Base-by-base conservation (phyloP, 1,140 invertebrate genomes). In the Anoplophora glabripennis region DNA sequence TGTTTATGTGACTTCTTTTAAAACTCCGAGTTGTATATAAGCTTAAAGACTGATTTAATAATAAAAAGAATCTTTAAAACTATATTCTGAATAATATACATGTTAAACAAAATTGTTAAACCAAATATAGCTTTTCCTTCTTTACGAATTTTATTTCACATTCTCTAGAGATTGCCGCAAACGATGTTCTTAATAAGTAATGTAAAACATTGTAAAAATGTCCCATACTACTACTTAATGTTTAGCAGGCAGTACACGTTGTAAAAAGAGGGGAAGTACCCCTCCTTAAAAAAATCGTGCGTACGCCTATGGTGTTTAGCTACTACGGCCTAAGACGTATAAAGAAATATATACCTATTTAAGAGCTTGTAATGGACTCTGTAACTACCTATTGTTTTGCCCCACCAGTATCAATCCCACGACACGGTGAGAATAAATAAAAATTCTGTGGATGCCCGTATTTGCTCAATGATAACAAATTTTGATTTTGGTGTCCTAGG, bases 31-130 rank as follows among this genome's bases (percentile, higher is more conserved):
- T 28, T 55, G 53, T 55, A 55, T 44, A 55, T 55, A 55, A 42
- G 53, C 53, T 42, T 55, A 35, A 55, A 55, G 53, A 55, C 53
- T 55, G 53, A 55, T 55, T 55, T 55, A 40, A 45, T 55, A 55
- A 44, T 44, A 42, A 55, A n/a, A 44, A 21, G 5, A 28, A 28
- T n/a, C 21, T 3, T 28, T 28, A 28, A 28, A 28, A 28, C 2
- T 28, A 17, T 21, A 46, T 21, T 46, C 17, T 46, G 17, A 46
- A 46, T 46, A 17, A 11, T 46, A 28, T 12, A 21, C 14, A 46
- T 21, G 14, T 46, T 21, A 46, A 46, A 12, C 17, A n/a, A 46
- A 45, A 45, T 15, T 45, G 42, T 47, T 47, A 47, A 47, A 47
- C 34, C 45, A n/a, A 47, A 34, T 47, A n/a, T 33, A 15, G 18